A percentile compares a stretch with the other conserved stretches of the same genome.
Evolutionary conservation across 2,797 vertebrate species (phyloP).

Genomic region (Acrossocheilus fasciatus): DNA sequence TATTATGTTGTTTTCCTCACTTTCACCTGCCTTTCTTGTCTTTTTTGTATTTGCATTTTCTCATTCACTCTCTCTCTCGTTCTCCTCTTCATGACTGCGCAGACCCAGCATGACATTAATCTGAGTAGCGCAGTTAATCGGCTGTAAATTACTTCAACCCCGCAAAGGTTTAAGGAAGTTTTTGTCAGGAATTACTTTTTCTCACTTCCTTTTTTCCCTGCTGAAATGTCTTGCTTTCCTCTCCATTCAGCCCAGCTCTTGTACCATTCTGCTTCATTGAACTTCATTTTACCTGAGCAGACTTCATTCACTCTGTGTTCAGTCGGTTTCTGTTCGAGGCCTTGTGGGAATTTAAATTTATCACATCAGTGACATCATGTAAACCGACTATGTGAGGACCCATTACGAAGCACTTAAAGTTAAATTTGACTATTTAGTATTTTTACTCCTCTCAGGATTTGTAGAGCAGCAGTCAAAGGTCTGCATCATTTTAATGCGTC

Average conservation of each 20-base stretch:
- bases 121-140: slow-evolving; percentile 54
- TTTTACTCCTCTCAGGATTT: background rate
- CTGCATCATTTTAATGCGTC: background rate
- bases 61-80: background rate
- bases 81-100: slow-evolving; percentile 55
- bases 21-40: slow-evolving; percentile 8
- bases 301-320: background rate
- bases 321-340: background rate
- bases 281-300: slow-evolving; percentile 4
- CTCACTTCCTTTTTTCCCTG: background rate
- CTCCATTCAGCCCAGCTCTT: background rate
- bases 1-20: background rate
- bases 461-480: background rate
- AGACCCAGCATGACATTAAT: slow-evolving; percentile 55
- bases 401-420: background rate
- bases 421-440: background rate
- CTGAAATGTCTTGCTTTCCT: background rate
- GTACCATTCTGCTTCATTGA: slow-evolving; percentile 19
- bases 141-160: slow-evolving; percentile 59
- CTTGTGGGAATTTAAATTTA: background rate
- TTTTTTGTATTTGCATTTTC: background rate
- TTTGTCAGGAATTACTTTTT: slow-evolving; percentile 23
- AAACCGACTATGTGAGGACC: background rate
- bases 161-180: slow-evolving; percentile 22
- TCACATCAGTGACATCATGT: slow-evolving; percentile 2